These are phyloP conservation scores for Crocodylus rhombifer DNA, from an alignment of 2,797 vertebrate genomes.

Conservation along the genomic window DNA sequence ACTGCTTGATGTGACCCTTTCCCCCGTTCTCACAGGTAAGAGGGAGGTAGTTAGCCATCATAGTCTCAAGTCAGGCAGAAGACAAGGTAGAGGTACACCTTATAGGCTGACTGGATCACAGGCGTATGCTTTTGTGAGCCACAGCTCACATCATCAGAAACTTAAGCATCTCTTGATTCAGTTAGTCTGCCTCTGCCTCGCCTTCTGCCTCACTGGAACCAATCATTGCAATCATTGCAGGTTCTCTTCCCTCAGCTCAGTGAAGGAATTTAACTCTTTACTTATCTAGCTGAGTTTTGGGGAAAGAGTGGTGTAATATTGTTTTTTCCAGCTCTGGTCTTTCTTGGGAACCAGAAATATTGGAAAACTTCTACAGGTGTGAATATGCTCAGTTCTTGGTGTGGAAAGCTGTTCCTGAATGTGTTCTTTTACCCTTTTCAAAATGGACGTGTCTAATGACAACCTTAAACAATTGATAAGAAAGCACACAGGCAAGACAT, in stretches of 20 bases:
- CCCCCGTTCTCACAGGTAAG: no score
- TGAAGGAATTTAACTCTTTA: background rate
- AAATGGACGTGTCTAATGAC: background rate
- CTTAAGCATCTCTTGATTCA: no score
- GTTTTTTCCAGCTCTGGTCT: slow-evolving; percentile 24
- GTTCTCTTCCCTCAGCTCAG: background rate
- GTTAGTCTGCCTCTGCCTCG: no score
- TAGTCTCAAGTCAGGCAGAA: no score
- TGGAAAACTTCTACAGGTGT: slow-evolving; percentile 13
- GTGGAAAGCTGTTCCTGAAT: background rate
- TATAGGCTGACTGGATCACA: no score
- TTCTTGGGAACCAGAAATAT: background rate
- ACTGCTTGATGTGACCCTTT: background rate
- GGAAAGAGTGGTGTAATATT: background rate
- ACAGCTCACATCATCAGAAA: no score
- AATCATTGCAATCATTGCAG: background rate
- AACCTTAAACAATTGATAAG: background rate
- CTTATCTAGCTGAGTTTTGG: background rate
- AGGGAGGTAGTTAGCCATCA: no score
- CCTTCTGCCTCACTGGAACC: no score
- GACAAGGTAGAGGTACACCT: no score
- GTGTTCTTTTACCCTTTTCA: background rate
- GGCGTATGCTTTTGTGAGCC: no score
- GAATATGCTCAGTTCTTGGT: background rate
- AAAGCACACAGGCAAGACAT: background rate